Evolutionary conservation across 2,888 invertebrate species (phyloP), one percentile per base, ranked within the genome.

Genomic region (Drosophila nr. perissopoda): DNA sequence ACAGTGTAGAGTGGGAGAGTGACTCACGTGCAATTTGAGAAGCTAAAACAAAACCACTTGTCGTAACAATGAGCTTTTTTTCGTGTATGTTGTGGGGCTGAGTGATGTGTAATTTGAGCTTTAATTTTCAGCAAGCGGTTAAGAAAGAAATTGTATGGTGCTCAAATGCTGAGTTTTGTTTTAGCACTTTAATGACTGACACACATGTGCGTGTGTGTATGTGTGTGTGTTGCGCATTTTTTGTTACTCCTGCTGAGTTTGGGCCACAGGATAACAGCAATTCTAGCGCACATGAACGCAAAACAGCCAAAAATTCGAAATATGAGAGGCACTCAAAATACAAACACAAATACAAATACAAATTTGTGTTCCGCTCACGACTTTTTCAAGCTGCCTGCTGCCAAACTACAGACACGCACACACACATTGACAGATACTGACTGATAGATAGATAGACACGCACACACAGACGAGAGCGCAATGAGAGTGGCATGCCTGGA

Each of bases 161-260:
- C 48, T 38, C 16, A 52, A 29, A 38, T 29, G 51, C 6, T 67
- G 67, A 56, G 48, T 49, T 57, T 51, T 42, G 40, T 53, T 29
- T 29, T 13, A 13, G 38, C n/a, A 54, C 21, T 58, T 42, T 18
- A 56, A 48, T 54, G 36, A 60, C 36, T 18, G 63, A 8, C n/a
- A 45, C 34, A 34, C 29, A 25, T 21, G 21, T 45, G 51, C 33
- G 38, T 18, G 51, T 45, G 16, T 31, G 38, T 16, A 25, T 59
- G 38, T 29, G 34, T 29, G 34, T 59, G 33, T 62, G 62, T 10
- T 74, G 76, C 68, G 76, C 76, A 90, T 91, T 90, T 89, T 82
- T 83, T 91, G 84, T 86, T 89, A 89, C 82, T 83, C 86, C 82
- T 80, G 66, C 57, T 76, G 87, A 91, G 90, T 89, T 90, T 76